Evolutionary conservation across 2,113 vertebrate species (phyloP).

Genomic region (Mesembrinibis cayennensis): DNA sequence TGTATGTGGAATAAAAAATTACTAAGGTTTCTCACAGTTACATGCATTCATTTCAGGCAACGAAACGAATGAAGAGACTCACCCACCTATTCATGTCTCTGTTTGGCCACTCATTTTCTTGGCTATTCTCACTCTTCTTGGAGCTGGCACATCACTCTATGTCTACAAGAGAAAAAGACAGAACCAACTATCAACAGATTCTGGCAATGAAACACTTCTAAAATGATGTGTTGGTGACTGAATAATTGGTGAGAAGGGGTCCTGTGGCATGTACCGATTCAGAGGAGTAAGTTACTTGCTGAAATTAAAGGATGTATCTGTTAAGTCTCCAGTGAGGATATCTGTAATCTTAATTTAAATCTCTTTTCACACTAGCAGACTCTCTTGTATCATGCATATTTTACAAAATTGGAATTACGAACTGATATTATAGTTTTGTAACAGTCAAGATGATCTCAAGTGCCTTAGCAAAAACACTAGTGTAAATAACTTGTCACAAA

Average conservation of each 20-base stretch:
- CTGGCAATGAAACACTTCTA: neutral
- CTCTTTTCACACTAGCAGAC: neutral
- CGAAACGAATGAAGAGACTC: neutral
- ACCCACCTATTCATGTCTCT: neutral
- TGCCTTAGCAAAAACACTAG: neutral
- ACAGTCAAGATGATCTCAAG: neutral
- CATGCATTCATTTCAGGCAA: slow-evolving; percentile 19
- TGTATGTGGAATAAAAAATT: neutral
- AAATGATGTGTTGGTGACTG: neutral
- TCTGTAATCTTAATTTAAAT: neutral
- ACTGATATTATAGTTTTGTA: neutral
- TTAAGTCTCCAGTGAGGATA: neutral
- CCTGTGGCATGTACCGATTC: neutral
- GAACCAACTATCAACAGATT: neutral
- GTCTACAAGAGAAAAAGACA: slow-evolving; percentile 19
- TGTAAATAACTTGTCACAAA: neutral
- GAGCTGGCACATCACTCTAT: neutral
- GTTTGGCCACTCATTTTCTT: slow-evolving; percentile 1
- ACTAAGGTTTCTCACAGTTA: neutral
- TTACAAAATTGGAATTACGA: neutral
- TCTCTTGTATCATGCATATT: neutral
- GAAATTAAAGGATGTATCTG: neutral
- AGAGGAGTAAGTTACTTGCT: neutral
- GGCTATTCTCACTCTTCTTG: neutral
- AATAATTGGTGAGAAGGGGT: neutral